Evolutionary conservation across 2,888 invertebrate species (phyloP), one percentile per base, ranked within the genome.

Genomic region (Embidobia sp.): DNA sequence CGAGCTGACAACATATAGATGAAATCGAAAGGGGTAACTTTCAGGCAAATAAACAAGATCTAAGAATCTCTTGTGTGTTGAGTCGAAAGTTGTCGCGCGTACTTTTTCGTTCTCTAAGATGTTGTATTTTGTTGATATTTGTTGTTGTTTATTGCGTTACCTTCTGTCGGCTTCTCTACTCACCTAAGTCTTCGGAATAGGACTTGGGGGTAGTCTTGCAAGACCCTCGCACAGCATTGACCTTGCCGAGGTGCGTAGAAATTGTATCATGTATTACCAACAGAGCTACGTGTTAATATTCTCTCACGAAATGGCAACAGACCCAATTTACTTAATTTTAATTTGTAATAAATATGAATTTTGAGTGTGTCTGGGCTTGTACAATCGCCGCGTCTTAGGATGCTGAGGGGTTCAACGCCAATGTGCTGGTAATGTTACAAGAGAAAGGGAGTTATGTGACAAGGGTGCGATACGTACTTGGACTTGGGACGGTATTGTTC

Each of bases 281-380:
- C 89, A 89, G 89, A 89, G 88, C 89, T 89, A 89, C 89, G 89
- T 89, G 88, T 89, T 89, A 89, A 89, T 89, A 89, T 89, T 88
- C 84, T 89, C 87, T 89, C 88, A 89, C 89, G 89, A 89, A 89
- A 88, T 89, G 88, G 85, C 83, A 88, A 85, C 82, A 87, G 84
- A 84, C 87, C 89, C 89, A 33, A 88, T 18, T 87, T 88, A 83
- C 82, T 85, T 85, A 82, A 81, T 79, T 79, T 85, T 85, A 81
- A 80, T 79, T 77, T 80, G 37, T 77, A 74, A 75, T 75, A 67
- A 73, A 80, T 42, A 70, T 76, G 61, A 75, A 63, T 73, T 13
- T n/a, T 55, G 46, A 49, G 37, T 57, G 11, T 75, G 66, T 69
- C 37, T 77, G 51, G 57, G 37, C 63, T 55, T 61, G 29, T 75